Evolutionary conservation across 2,797 vertebrate species (phyloP), one percentile per base, ranked within the genome.

Genomic region (Brotula barbata): DNA sequence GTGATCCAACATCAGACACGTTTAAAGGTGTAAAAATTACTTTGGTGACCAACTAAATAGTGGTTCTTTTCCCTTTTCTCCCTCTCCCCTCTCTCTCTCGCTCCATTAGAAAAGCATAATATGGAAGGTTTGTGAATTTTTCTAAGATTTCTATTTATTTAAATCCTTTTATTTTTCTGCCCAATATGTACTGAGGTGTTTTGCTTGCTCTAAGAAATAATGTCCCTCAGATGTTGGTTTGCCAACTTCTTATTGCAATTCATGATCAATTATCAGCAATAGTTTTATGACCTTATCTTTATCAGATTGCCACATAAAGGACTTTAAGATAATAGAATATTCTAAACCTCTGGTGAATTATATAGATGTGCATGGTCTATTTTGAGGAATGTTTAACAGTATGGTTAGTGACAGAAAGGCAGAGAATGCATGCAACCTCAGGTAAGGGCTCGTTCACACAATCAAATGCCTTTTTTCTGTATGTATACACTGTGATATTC

Each of bases 51-150:
- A 79, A 91, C 90, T 92, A 92, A 93, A 92, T 87, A 88, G 85
- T 92, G 85, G 88, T 91, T 91, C 78, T 92, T 83, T 91, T 86
- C 84, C 86, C 84, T 77, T 85, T 75, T 89, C 81, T 81, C 78
- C 74, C 72, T 44, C 68, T 65, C 85, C 78, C n/a, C 77, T 80
- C 75, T 83, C 84, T 82, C 64, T 84, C 76, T 92, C 48, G 88
- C 90, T 91, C 89, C 91, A 91, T 92, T 93, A 93, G 92, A 93
- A 93, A 93, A 93, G 91, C 92, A 92, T 93, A 90, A 92, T 93
- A 91, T 93, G 92, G 92, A 93, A 93, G 92, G 92, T 93, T 93
- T 92, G 92, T 93, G 89, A 84, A 85, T 89, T 90, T 91, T 87
- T 77, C 85, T 90, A 84, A 88, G 84, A 86, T 89, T 90, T 85